phyloP scores from a whole-genome alignment of 2,113 vertebrate genomes.

The Danionella cerebrum region DNA sequence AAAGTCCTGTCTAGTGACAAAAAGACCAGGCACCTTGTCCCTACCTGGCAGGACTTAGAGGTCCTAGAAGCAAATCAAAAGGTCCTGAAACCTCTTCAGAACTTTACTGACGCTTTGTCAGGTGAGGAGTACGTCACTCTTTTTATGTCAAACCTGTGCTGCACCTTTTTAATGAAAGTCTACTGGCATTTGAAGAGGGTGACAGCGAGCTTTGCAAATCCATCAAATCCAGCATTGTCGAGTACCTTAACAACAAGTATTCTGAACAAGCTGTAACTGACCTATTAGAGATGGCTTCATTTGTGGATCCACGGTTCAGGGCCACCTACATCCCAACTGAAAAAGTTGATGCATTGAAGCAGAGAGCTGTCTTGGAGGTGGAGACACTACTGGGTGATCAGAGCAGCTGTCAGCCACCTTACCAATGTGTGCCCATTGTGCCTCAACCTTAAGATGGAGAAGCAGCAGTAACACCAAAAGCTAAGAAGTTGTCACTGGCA shows the following conservation, averaged over 20 bases:
- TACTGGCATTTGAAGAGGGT: not conserved
- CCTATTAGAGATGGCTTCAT: slow-evolving; percentile 10
- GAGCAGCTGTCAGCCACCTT: slow-evolving; percentile 18
- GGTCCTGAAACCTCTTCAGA: slow-evolving; percentile 23
- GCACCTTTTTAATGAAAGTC: slow-evolving; percentile 5
- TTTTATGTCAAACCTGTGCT: not conserved
- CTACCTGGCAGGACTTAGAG: slow-evolving; percentile 1
- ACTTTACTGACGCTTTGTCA: slow-evolving; percentile 21
- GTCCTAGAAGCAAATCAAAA: slow-evolving; percentile 1
- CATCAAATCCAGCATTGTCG: slow-evolving; percentile 16
- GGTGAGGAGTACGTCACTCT: slow-evolving; percentile 25
- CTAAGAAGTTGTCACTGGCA: slow-evolving; percentile 4
- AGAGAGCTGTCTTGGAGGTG: slow-evolving; percentile 19
- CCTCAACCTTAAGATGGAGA: not conserved
- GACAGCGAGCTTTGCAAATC: slow-evolving; percentile 7
- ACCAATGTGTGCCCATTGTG: slow-evolving; percentile 11
- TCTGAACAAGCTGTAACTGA: slow-evolving; percentile 4
- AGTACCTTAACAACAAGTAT: slow-evolving; percentile 20
- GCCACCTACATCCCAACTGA: slow-evolving; percentile 30
- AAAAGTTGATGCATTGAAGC: slow-evolving; percentile 22
- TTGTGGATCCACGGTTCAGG: slow-evolving; percentile 26
- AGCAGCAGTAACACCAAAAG: not conserved
- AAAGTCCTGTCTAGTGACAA: slow-evolving; percentile 13
- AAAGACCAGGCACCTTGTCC: not conserved
- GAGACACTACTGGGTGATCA: not conserved